A percentile compares a stretch with the other conserved stretches of the same genome.
Evolutionary conservation across 2,888 invertebrate genomes (phyloP).

Genomic region (Pasiphila rectangulata): DNA sequence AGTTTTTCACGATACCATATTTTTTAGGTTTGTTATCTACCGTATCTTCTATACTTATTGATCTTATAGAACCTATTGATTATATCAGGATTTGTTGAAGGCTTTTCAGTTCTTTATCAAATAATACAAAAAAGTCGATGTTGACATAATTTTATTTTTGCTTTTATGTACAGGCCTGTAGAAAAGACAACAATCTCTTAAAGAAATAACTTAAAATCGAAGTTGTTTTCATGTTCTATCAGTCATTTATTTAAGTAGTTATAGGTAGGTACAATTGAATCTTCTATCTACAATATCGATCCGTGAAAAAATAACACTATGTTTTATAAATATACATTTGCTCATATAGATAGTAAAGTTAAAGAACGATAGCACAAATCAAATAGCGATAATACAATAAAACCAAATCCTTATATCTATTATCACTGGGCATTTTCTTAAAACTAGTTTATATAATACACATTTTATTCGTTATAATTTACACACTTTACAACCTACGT

Average conservation of each 20-base stretch:
- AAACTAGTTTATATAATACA: slow-evolving; percentile 55
- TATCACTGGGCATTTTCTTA: slow-evolving; percentile 77
- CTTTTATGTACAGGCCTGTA: slow-evolving; percentile 76
- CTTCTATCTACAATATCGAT: slow-evolving; percentile 52
- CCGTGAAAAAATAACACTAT: slow-evolving; percentile 71
- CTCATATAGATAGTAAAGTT: slow-evolving; percentile 45
- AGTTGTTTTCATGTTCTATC: slow-evolving; percentile 62
- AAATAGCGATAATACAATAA: slow-evolving; percentile 54
- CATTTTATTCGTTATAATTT: slow-evolving; percentile 50
- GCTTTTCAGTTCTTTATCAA: no score
- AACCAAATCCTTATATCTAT: slow-evolving; percentile 70
- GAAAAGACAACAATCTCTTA: slow-evolving; percentile 72
- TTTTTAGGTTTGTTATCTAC: no score
- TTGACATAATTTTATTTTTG: slow-evolving; percentile 62
- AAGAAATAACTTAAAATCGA: slow-evolving; percentile 69
- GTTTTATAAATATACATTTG: slow-evolving; percentile 49
- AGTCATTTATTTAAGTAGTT: slow-evolving; percentile 63
- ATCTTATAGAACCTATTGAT: no score
- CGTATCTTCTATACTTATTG: no score
- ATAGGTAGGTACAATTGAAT: slow-evolving; percentile 50
- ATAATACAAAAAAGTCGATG: slow-evolving; percentile 34
- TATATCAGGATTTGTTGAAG: no score
- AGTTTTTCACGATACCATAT: no score
- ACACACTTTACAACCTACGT: slow-evolving; percentile 72
- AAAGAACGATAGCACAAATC: slow-evolving; percentile 59